Evolutionary conservation across 1,140 invertebrate species (phyloP).

Genomic region (Diuraphis noxia): DNA sequence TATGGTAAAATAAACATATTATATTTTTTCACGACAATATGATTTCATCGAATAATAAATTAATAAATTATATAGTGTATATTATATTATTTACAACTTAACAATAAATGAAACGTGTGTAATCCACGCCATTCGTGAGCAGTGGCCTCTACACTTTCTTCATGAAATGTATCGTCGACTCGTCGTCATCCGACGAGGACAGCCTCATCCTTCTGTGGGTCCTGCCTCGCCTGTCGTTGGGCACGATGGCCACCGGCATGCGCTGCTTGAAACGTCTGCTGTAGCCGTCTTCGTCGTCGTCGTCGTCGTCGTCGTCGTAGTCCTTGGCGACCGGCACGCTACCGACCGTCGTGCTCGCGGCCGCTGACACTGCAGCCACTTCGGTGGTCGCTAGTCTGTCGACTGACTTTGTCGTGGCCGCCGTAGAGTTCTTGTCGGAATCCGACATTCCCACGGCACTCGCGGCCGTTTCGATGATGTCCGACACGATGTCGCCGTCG

Average conservation of each 20-base stretch:
- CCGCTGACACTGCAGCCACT: neutral
- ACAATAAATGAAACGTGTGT: neutral
- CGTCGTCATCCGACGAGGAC: conserved; percentile 51
- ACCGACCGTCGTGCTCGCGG: neutral
- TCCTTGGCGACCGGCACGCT: conserved; percentile 42
- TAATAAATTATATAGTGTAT: conserved; percentile 28
- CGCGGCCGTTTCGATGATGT: conserved; percentile 57
- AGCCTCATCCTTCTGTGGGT: conserved; percentile 56
- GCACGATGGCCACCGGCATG: conserved; percentile 20
- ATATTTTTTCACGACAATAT: conserved; percentile 17
- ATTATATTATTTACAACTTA: conserved; percentile 3
- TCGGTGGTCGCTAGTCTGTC: conserved; percentile 6
- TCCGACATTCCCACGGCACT: conserved; percentile 54
- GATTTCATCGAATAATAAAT: conserved; percentile 5
- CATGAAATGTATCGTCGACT: conserved; percentile 48
- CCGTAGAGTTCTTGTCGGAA: conserved; percentile 50
- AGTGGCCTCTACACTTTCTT: conserved; percentile 13
- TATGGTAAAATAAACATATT: neutral
- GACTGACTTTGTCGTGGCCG: neutral
- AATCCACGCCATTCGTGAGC: neutral
- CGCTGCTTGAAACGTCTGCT: conserved; percentile 24
- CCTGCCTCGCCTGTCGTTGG: conserved; percentile 50
- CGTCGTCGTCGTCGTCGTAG: conserved; percentile 23
- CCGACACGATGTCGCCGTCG: conserved; percentile 56
- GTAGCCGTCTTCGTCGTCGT: conserved; percentile 51